These are phyloP conservation scores for Melanotaenia parkinsoni DNA, from an alignment of 2,797 vertebrate species.

Conservation along the genomic window DNA sequence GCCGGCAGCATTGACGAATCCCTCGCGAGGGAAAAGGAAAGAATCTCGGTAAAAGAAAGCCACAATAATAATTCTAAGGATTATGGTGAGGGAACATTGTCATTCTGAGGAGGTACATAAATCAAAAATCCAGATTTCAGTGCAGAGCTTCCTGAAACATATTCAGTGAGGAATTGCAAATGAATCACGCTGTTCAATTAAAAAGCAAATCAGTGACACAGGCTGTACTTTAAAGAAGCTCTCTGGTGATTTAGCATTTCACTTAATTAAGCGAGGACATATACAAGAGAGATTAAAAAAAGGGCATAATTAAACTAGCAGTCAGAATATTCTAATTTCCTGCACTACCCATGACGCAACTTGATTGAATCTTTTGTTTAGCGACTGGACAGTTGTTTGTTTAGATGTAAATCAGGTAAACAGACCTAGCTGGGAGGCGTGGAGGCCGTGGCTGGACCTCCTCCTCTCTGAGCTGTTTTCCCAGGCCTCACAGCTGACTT, in stretches of 20 bases:
- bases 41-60: slow-evolving; percentile 38
- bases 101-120: slow-evolving; percentile 28
- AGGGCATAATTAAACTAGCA: background rate
- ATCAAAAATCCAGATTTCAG: slow-evolving; percentile 40
- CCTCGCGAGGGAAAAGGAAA: slow-evolving; percentile 25
- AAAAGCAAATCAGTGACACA: slow-evolving; percentile 22
- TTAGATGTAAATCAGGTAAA: background rate
- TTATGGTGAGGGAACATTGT: slow-evolving; percentile 27
- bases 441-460: slow-evolving; percentile 74
- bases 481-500: slow-evolving; percentile 46
- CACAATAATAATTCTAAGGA: slow-evolving; percentile 37
- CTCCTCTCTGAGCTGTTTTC: slow-evolving; percentile 72
- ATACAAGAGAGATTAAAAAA: slow-evolving; percentile 1
- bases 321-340: background rate
- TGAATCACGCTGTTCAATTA: slow-evolving; percentile 29
- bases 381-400: background rate
- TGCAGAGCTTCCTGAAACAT: slow-evolving; percentile 8
- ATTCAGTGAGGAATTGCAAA: slow-evolving; percentile 17
- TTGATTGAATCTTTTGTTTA: background rate
- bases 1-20: slow-evolving; percentile 44
- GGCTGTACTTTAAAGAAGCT: slow-evolving; percentile 25
- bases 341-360: background rate
- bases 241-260: background rate
- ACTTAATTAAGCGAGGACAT: background rate
- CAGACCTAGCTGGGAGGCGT: slow-evolving; percentile 81